These are phyloP conservation scores for Zingel zingel DNA, from an alignment of 2,113 vertebrate genomes.

Conservation along the genomic window DNA sequence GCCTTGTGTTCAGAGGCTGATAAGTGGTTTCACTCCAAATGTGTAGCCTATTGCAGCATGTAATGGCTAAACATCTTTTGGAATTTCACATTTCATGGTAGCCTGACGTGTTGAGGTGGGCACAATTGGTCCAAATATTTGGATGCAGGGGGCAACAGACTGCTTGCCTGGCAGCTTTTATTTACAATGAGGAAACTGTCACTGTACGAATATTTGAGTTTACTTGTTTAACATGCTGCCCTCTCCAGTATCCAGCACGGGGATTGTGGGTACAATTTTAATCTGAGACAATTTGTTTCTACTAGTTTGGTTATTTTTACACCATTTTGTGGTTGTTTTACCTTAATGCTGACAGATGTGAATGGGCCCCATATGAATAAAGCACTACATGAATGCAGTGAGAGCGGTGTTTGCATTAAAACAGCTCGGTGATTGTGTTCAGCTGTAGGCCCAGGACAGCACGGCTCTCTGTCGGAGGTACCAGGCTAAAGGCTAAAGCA, in stretches of 20 bases:
- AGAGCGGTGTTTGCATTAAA: neutral
- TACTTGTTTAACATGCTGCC: neutral
- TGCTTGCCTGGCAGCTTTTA: neutral
- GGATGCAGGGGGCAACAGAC: neutral
- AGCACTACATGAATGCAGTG: fast-evolving
- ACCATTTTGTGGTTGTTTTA: neutral
- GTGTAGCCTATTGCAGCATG: neutral
- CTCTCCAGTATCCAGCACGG: neutral
- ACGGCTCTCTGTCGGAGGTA: slow-evolving; percentile 38
- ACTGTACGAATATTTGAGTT: neutral
- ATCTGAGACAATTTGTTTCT: neutral
- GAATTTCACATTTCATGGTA: neutral
- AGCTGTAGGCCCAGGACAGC: slow-evolving; percentile 45
- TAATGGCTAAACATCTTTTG: neutral
- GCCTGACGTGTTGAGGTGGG: neutral
- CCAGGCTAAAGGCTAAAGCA: slow-evolving; percentile 77
- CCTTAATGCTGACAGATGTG: neutral
- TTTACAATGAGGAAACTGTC: neutral
- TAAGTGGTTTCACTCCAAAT: neutral
- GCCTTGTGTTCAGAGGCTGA: neutral
- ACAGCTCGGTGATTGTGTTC: neutral
- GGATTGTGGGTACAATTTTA: neutral
- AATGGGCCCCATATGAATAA: neutral
- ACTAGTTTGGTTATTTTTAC: neutral
- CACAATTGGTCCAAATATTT: neutral